phyloP scores from a whole-genome alignment of 2,113 vertebrate species.

The Actinemys pallida region DNA sequence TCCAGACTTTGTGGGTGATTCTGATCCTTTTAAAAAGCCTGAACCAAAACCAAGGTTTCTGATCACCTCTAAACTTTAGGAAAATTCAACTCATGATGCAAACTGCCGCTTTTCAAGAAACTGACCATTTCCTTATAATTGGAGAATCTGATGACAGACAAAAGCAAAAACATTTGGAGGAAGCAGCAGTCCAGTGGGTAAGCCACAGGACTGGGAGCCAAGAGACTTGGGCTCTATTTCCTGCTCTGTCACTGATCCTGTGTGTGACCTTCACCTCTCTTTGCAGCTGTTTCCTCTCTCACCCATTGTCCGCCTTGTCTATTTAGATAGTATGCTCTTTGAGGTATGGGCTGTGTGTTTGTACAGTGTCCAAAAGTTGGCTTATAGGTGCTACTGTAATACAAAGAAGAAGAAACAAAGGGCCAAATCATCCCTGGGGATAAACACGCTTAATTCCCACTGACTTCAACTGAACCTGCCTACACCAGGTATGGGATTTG shows the following conservation, averaged over 20 bases:
- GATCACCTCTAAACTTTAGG: background rate
- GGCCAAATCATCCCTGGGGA: background rate
- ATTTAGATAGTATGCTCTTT: background rate
- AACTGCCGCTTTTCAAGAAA: background rate
- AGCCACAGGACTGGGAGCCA: background rate
- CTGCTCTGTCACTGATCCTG: background rate
- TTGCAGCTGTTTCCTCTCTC: background rate
- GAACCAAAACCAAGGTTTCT: background rate
- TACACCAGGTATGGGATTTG: background rate
- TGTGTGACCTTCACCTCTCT: background rate
- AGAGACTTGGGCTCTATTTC: background rate
- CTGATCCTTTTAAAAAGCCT: background rate
- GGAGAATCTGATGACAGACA: background rate
- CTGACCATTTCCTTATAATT: background rate
- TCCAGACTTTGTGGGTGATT: background rate
- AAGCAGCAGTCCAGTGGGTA: background rate
- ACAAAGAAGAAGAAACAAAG: background rate
- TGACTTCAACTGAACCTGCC: rapidly evolving
- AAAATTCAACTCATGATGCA: background rate
- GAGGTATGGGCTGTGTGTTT: background rate
- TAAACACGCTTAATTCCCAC: background rate
- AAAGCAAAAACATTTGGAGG: background rate
- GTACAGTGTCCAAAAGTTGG: background rate
- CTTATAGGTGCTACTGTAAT: background rate
- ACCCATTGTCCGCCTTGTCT: background rate